Evolutionary conservation across 2,113 vertebrate genomes (phyloP).

Genomic region (Telmatochromis sp.): DNA sequence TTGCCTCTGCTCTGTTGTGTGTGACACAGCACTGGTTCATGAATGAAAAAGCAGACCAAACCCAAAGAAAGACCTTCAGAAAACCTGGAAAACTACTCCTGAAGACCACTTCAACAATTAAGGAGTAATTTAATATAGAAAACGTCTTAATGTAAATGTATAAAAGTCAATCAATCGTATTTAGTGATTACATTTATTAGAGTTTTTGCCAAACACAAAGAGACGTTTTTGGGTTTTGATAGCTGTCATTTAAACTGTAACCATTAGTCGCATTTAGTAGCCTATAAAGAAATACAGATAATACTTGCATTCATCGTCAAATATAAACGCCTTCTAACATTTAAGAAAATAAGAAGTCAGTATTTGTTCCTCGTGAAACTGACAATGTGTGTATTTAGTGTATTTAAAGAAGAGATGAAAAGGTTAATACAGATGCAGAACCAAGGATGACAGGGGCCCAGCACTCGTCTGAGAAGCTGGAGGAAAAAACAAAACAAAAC

Average conservation of each 20-base stretch:
- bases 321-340: constrained; percentile 18
- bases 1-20: background rate
- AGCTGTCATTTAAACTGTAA: background rate
- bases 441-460: constrained; percentile 36
- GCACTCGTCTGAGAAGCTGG: background rate
- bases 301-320: accelerated
- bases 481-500: background rate
- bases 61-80: background rate
- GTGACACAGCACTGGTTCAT: background rate
- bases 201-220: accelerated
- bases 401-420: constrained; percentile 12
- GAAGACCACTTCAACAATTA: background rate
- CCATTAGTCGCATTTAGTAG: background rate
- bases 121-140: background rate
- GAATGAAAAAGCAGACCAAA: accelerated
- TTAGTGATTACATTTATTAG: background rate
- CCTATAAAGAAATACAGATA: background rate
- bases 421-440: constrained; percentile 56
- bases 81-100: accelerated
- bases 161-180: background rate
- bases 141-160: background rate
- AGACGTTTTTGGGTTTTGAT: background rate
- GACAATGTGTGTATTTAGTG: background rate
- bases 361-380: background rate
- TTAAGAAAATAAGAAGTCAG: background rate